These are phyloP conservation scores for Acrossocheilus wenchowensis DNA, from an alignment of 2,797 vertebrate species.

Conservation along the genomic window DNA sequence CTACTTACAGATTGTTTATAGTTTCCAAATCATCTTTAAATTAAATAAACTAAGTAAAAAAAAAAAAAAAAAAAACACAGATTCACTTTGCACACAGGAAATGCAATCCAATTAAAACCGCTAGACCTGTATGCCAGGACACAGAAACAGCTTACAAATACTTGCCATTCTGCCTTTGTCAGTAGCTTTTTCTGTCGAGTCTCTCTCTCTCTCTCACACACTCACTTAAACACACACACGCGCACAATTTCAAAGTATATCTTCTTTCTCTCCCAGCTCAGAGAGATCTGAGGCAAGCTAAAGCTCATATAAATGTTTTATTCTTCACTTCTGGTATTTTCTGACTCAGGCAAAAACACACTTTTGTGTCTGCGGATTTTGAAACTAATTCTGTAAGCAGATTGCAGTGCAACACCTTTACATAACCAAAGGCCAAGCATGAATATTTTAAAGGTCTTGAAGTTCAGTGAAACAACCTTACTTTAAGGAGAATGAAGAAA, in stretches of 20 bases:
- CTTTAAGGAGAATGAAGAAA: conserved; percentile 25
- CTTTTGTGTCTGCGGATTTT: conserved; percentile 65
- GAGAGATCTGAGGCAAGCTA: conserved; percentile 65
- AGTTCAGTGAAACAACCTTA: conserved; percentile 57
- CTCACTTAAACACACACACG: background rate
- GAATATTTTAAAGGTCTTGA: conserved; percentile 71
- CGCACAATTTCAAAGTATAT: conserved; percentile 34
- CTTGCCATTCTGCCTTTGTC: conserved; percentile 35
- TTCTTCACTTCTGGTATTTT: conserved; percentile 64
- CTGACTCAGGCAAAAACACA: conserved; percentile 65
- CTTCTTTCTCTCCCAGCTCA: conserved; percentile 49
- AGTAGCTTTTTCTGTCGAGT: conserved; percentile 31
- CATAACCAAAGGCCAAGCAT: conserved; percentile 66
- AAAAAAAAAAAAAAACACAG: background rate
- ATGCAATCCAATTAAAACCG: conserved; percentile 23
- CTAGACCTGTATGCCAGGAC: background rate
- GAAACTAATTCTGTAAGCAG: conserved; percentile 73
- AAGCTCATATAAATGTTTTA: conserved; percentile 72
- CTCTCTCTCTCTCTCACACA: background rate
- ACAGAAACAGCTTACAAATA: conserved; percentile 24
- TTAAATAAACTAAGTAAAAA: background rate
- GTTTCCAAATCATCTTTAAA: background rate
- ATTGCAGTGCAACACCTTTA: conserved; percentile 73
- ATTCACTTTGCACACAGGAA: background rate
- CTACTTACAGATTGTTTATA: background rate